Base-by-base conservation (phyloP, 2,888 invertebrate genomes). In the Spisula subtruncata region DNA sequence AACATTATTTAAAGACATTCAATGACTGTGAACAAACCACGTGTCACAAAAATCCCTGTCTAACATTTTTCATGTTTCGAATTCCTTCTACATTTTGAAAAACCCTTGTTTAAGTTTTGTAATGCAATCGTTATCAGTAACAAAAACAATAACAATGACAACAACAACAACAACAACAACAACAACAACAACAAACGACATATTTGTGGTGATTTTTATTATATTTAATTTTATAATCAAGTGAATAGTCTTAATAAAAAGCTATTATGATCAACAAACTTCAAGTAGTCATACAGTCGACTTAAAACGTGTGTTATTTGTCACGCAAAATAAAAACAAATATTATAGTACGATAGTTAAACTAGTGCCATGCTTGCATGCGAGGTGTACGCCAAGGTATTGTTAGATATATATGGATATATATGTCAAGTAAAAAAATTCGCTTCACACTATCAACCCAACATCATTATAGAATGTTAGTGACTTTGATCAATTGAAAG, bases 171-270 rank as follows among this genome's bases (percentile, higher is more conserved):
- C 6, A 60, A 20, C n/a, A 60, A 60, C 60, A 60, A 16, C 51
- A 25, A 20, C 6, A 60, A 60, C 60, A 60, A 60, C 60, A 60
- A 60, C 60, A 60, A 51, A 14, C 0, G 1, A 25, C 25, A 2
- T 75, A 32, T 75, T 35, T 35, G 75, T 75, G 75, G 75, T 75
- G 75, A 75, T 75, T 75, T 66, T 75, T 35, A 75, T 75, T 75
- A 35, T 75, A 75, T 32, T 75, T 75, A 75, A 75, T 75, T 75
- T 75, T 32, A 75, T 75, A 32, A 75, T 75, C 75, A 35, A 75
- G 75, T 75, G 75, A 75, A 35, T 66, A 75, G 35, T 35, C 75
- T 25, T 75, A 75, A 75, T 35, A 75, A 75, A 75, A 75, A 75
- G 35, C 75, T 66, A 66, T 66, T 66, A 66, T 66, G 60, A 25